Evolutionary conservation across 1,140 invertebrate genomes (phyloP).

Genomic region (Pseudomyrmex concolor): DNA sequence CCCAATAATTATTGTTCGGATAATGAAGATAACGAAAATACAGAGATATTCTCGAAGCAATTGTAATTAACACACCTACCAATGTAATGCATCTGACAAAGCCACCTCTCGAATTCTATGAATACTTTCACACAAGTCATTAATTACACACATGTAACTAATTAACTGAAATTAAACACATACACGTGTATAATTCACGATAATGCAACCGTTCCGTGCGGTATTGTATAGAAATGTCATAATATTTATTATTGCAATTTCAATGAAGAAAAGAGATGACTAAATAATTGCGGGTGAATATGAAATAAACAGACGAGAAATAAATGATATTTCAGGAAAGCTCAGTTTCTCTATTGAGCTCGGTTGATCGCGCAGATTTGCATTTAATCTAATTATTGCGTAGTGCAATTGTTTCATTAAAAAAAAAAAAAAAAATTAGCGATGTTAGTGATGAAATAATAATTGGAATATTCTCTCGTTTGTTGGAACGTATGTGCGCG

Average conservation of each 20-base stretch:
- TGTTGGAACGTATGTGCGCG: neutral
- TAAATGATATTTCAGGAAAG: slow-evolving; percentile 5
- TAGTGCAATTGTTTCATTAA: neutral
- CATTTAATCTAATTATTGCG: neutral
- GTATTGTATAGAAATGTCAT: slow-evolving; percentile 39
- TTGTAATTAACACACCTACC: slow-evolving; percentile 26
- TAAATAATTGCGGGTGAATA: neutral
- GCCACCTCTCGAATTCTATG: neutral
- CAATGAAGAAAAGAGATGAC: slow-evolving; percentile 24
- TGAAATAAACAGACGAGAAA: neutral
- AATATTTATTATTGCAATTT: slow-evolving; percentile 23
- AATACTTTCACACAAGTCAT: slow-evolving; percentile 32
- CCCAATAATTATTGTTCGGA: neutral
- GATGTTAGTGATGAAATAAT: neutral
- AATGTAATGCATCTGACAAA: slow-evolving; percentile 27
- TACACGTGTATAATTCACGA: slow-evolving; percentile 44
- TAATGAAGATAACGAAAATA: slow-evolving; percentile 27
- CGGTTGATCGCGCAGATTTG: neutral
- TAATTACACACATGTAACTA: slow-evolving; percentile 42
- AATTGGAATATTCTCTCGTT: neutral
- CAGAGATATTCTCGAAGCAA: slow-evolving; percentile 10
- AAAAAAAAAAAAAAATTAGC: neutral
- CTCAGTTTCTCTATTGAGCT: neutral
- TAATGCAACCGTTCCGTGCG: slow-evolving; percentile 16
- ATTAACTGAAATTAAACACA: slow-evolving; percentile 55